Percentiles rank a stretch among this genome's conserved stretches.
These are phyloP conservation scores for Polyommatus icarus DNA, from an alignment of 2,888 invertebrate genomes.

Conservation along the genomic window DNA sequence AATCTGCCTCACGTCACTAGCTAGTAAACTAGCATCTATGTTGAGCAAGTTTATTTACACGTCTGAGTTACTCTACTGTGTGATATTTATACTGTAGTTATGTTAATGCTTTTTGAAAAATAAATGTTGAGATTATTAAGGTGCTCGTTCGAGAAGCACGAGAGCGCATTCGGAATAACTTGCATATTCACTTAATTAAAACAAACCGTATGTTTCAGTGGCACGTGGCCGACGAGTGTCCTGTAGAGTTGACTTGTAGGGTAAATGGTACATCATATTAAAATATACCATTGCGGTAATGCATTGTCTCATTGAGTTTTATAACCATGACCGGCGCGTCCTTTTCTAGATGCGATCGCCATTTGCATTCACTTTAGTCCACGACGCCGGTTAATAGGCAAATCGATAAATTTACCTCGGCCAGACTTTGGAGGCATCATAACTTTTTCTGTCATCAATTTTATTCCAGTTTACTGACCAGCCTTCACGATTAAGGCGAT, in stretches of 20 bases:
- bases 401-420: constrained; percentile 29
- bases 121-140: constrained; percentile 16
- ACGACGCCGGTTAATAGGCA: constrained; percentile 19
- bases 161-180: neutral
- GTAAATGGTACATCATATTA: neutral
- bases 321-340: neutral
- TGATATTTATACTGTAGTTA: constrained; percentile 46
- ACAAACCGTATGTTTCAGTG: neutral
- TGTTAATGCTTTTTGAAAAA: constrained; percentile 8
- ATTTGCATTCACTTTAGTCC: constrained; percentile 34
- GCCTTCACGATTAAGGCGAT: constrained; percentile 42
- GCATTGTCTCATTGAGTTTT: constrained; percentile 20
- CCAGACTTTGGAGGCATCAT: constrained; percentile 23
- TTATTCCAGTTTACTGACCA: constrained; percentile 36
- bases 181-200: neutral
- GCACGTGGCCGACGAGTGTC: neutral
- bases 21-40: no score
- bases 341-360: constrained; percentile 30
- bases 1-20: no score
- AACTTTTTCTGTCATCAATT: constrained; percentile 34
- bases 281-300: neutral
- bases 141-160: neutral
- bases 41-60: neutral
- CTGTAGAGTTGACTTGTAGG: no score
- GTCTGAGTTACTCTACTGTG: neutral